Evolutionary conservation across 2,888 invertebrate genomes (phyloP).

Genomic region (Didymodactylos carnosus): DNA sequence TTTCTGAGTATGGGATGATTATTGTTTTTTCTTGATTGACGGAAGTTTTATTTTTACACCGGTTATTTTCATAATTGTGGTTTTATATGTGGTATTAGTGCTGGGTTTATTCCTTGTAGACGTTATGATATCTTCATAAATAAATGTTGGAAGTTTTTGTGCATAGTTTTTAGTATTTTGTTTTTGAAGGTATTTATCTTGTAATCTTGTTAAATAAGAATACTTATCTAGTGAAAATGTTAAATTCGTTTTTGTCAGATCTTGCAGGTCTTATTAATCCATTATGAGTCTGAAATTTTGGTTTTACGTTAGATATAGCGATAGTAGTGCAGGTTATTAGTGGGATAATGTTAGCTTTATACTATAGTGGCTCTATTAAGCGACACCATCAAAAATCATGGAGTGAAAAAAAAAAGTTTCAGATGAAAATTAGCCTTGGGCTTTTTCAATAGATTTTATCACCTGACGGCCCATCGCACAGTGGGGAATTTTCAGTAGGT

Average conservation of each 20-base stretch:
- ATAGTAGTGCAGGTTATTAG: not conserved
- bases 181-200: not conserved
- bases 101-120: not conserved
- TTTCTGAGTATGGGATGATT: slow-evolving; percentile 26
- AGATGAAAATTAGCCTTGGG: too few species aligned
- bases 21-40: not conserved
- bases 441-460: too few species aligned
- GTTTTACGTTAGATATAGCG: not conserved
- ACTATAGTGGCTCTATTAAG: not conserved
- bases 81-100: not conserved
- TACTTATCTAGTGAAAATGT: not conserved
- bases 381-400: too few species aligned
- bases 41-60: not conserved
- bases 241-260: not conserved
- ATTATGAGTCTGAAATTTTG: not conserved
- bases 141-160: not conserved
- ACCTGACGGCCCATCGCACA: too few species aligned
- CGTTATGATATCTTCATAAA: not conserved
- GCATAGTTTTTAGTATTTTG: not conserved
- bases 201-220: not conserved
- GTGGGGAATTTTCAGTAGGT: too few species aligned
- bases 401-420: too few species aligned
- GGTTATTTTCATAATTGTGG: not conserved
- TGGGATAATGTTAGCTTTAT: not conserved
- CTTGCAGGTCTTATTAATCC: not conserved